These are phyloP conservation scores for Aphis gossypii DNA, from an alignment of 1,140 invertebrate genomes.

Conservation along the genomic window DNA sequence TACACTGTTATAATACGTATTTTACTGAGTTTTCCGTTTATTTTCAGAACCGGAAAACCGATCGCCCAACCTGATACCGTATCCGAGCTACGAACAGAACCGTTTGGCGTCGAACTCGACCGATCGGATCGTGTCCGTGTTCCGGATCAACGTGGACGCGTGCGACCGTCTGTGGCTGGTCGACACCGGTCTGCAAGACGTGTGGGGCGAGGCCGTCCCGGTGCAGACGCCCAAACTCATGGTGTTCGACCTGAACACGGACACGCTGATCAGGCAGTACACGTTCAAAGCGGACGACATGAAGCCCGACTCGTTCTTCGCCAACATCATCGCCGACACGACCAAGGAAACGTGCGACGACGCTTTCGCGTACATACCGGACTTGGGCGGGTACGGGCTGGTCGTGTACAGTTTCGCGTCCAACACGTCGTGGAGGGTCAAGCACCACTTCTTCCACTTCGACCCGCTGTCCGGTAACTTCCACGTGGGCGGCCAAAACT, in stretches of 20 bases:
- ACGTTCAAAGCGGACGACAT: constrained; percentile 71
- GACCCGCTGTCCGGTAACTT: constrained; percentile 76
- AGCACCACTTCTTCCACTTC: constrained; percentile 83
- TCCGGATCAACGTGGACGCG: constrained; percentile 74
- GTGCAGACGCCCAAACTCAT: constrained; percentile 70
- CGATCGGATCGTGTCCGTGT: constrained; percentile 77
- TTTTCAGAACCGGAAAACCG: constrained; percentile 58
- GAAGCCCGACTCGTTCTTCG: constrained; percentile 75
- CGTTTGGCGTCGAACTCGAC: constrained; percentile 64
- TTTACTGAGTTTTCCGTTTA: not conserved
- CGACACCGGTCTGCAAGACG: constrained; percentile 74
- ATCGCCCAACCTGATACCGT: constrained; percentile 75
- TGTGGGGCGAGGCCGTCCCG: constrained; percentile 70
- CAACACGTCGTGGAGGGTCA: constrained; percentile 77
- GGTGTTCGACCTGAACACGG: constrained; percentile 77
- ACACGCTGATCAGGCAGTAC: constrained; percentile 72
- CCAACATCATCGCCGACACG: constrained; percentile 77
- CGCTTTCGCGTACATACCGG: constrained; percentile 77
- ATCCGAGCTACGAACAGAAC: constrained; percentile 78
- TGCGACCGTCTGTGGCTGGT: constrained; percentile 80
- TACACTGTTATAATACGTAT: no score
- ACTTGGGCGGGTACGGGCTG: constrained; percentile 75
- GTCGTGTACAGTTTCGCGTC: constrained; percentile 77
- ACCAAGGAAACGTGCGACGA: constrained; percentile 74
- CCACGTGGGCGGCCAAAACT: constrained; percentile 74